phyloP scores from a whole-genome alignment of 2,113 vertebrate genomes.

The Haemorhous mexicanus region DNA sequence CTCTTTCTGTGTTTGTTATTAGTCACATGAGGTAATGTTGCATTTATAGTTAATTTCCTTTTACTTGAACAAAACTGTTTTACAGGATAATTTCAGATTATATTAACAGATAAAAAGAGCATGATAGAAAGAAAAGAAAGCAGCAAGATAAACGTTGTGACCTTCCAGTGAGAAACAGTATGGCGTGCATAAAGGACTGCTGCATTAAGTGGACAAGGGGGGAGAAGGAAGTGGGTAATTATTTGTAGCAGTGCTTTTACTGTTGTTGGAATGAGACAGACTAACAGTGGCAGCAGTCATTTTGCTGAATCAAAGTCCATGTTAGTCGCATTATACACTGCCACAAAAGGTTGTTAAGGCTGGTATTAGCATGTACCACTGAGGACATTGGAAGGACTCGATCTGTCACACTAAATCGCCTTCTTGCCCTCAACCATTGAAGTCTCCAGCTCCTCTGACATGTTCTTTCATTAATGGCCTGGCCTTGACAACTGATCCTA shows the following conservation, averaged over 20 bases:
- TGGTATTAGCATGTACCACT: conserved; percentile 92
- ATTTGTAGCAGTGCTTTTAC: conserved; percentile 80
- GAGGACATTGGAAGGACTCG: conserved; percentile 93
- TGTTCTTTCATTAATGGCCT: conserved; percentile 94
- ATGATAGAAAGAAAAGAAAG: conserved; percentile 52
- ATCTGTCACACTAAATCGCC: conserved; percentile 94
- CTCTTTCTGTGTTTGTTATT: background rate
- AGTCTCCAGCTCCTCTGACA: conserved; percentile 83
- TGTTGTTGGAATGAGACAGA: conserved; percentile 81
- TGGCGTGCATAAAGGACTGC: conserved; percentile 62
- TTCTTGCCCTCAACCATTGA: conserved; percentile 86
- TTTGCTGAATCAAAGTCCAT: conserved; percentile 86
- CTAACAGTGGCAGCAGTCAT: conserved; percentile 87
- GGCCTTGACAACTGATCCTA: conserved; percentile 97
- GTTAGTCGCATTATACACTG: conserved; percentile 83
- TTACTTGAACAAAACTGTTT: conserved; percentile 22
- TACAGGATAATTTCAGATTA: conserved; percentile 46
- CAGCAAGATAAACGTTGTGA: conserved; percentile 56
- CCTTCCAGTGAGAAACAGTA: conserved; percentile 54
- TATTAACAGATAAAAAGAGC: background rate
- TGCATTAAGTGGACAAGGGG: conserved; percentile 64
- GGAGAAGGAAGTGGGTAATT: conserved; percentile 79
- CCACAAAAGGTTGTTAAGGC: conserved; percentile 86
- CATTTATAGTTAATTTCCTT: conserved; percentile 50
- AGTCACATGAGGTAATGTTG: background rate